A percentile compares a stretch with the other conserved stretches of the same genome.
phyloP scores from a whole-genome alignment of 2,113 vertebrate species.

The Tachysurus vachellii region DNA sequence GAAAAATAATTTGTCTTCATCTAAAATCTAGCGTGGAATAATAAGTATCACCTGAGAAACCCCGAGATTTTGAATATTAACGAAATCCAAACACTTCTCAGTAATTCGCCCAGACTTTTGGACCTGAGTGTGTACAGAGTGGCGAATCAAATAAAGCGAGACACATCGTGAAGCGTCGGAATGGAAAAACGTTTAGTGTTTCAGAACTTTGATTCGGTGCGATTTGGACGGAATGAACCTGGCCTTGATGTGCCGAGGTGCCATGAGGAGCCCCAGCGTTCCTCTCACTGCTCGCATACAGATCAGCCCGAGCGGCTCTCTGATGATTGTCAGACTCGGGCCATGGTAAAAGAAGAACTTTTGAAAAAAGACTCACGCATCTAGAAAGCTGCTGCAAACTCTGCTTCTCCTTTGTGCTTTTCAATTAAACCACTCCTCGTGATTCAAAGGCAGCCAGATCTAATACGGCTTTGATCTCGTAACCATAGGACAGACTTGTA shows the following conservation, averaged over 20 bases:
- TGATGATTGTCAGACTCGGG: constrained; percentile 49
- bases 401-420: constrained; percentile 60
- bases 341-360: constrained; percentile 53
- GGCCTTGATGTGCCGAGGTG: constrained; percentile 31
- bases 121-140: neutral
- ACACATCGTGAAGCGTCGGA: neutral
- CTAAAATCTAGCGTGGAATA: neutral
- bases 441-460: constrained; percentile 64
- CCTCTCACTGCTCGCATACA: constrained; percentile 15
- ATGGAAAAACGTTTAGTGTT: neutral
- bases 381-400: constrained; percentile 37
- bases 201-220: neutral
- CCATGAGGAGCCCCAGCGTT: constrained; percentile 2
- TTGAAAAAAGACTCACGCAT: constrained; percentile 49
- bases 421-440: constrained; percentile 67
- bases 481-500: constrained; percentile 60
- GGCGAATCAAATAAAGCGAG: neutral
- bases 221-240: neutral
- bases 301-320: constrained; percentile 19
- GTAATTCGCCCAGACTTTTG: neutral
- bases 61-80: neutral
- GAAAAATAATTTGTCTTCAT: neutral
- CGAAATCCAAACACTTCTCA: neutral
- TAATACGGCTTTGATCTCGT: constrained; percentile 66
- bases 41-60: constrained; percentile 8